Base-by-base conservation (phyloP, 2,888 invertebrate species). In the Agrotis clavis region DNA sequence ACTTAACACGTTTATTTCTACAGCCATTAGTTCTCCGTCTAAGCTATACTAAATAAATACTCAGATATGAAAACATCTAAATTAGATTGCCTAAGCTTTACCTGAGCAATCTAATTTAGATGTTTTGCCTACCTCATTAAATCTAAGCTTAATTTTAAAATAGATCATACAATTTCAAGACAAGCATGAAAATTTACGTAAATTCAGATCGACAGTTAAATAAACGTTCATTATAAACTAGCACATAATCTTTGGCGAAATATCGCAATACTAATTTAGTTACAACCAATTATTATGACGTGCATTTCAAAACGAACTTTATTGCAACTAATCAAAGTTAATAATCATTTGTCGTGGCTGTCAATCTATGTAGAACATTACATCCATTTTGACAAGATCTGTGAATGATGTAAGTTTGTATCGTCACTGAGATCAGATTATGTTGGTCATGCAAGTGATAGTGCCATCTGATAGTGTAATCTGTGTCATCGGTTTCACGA, bases 401-500 rank as follows among this genome's bases (percentile, higher is more conserved):
- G 45, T 64, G n/a, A 21, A 68, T 73, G 41, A 62, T 75, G 69
- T 60, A 66, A 73, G 21, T 54, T 25, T 18, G 18, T 73, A 63
- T 59, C 72, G 50, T 50, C 11, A 53, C 11, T 47, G 48, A 74
- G 85, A 74, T 75, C 56, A 53, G 69, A 57, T 77, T 41, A 45
- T 54, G 19, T 56, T 69, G 82, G 79, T 2, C 25, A 66, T 65
- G 67, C 35, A 45, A 68, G n/a, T 86, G 81, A 86, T 81, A 77
- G 81, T 75, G 80, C 73, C 70, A 69, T 77, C 71, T 70, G 86
- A 83, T 86, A 86, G 57, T 25, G 71, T 80, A 77, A 89, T 86
- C 82, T 71, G 67, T 89, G 88, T 89, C 90, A 89, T 89, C 87
- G 67, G 69, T 69, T 78, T 81, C 84, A 87, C 84, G 87, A 84